Evolutionary conservation across 2,888 invertebrate genomes (phyloP).

Genomic region (Drosophila longiperda): DNA sequence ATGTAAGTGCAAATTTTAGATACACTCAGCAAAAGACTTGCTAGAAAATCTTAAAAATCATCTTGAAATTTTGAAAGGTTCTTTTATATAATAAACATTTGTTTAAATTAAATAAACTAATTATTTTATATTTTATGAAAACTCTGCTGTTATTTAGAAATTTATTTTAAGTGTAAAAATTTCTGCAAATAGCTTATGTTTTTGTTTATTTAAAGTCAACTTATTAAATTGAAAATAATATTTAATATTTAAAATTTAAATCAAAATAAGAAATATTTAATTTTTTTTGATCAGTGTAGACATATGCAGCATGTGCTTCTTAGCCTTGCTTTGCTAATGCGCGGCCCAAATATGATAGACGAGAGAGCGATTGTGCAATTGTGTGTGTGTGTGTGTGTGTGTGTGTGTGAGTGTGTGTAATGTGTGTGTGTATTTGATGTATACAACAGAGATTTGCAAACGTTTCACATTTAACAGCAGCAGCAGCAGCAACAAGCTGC

Average conservation of each 20-base stretch:
- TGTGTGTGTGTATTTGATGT: constrained; percentile 21
- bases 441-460: constrained; percentile 72
- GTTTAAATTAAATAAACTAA: neutral
- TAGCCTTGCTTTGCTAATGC: constrained; percentile 76
- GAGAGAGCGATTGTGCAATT: constrained; percentile 40
- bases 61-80: neutral
- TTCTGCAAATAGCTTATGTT: neutral
- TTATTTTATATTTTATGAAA: neutral
- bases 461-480: constrained; percentile 65
- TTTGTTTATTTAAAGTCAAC: neutral
- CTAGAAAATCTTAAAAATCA: neutral
- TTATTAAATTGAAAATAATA: neutral
- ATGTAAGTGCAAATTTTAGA: constrained; percentile 19
- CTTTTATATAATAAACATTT: neutral
- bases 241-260: neutral
- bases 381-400: too few species aligned
- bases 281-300: neutral
- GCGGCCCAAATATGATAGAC: constrained; percentile 77
- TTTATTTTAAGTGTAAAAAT: neutral
- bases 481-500: constrained; percentile 73
- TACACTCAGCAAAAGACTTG: neutral
- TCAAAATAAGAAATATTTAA: neutral
- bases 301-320: constrained; percentile 61
- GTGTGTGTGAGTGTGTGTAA: neutral
- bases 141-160: neutral